Evolutionary conservation across 2,113 vertebrate genomes (phyloP).

Genomic region (Alethe diademata): DNA sequence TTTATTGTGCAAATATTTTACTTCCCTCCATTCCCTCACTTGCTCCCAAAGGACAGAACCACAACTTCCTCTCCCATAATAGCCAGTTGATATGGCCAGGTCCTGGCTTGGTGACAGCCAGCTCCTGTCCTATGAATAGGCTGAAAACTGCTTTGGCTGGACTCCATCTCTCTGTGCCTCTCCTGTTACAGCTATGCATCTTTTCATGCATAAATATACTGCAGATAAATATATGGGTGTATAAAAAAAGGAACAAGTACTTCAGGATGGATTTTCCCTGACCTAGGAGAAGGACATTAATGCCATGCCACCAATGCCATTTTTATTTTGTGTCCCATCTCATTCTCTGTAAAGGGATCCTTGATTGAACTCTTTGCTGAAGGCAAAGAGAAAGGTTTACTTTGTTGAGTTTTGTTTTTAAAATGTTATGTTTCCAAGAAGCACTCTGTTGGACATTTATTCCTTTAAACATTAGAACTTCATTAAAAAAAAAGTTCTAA

Average conservation of each 20-base stretch:
- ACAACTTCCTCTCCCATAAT: not conserved
- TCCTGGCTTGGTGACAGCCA: not conserved
- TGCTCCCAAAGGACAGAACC: constrained; percentile 4
- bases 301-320: not conserved
- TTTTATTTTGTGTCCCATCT: not conserved
- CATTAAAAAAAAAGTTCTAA: not conserved
- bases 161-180: not conserved
- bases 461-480: not conserved
- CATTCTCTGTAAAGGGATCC: not conserved
- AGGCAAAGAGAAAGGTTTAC: not conserved
- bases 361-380: not conserved
- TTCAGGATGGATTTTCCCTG: not conserved
- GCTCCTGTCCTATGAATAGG: not conserved
- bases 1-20: not conserved
- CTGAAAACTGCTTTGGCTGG: not conserved
- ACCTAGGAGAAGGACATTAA: not conserved
- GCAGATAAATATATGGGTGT: not conserved
- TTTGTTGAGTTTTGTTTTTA: not conserved
- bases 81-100: not conserved
- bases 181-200: not conserved
- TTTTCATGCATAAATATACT: not conserved
- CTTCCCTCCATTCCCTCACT: not conserved
- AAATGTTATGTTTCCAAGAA: not conserved
- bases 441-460: not conserved
- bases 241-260: not conserved